phyloP scores from a whole-genome alignment of 2,113 vertebrate genomes.

The Conger conger region DNA sequence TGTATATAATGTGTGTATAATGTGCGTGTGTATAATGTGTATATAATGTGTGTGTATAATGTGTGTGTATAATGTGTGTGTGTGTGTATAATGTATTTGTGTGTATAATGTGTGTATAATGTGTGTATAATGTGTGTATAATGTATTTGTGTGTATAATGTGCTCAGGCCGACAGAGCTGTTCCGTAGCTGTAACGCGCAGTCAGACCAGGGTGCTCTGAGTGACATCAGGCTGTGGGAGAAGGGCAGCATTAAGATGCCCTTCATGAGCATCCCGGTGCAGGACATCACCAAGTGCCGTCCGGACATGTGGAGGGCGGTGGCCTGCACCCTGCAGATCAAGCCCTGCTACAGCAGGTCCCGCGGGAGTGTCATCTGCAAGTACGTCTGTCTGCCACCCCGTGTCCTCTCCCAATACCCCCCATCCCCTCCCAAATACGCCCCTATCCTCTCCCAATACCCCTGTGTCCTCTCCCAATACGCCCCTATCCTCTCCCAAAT shows the following conservation, averaged over 20 bases:
- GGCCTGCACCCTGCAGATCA: conserved; percentile 94
- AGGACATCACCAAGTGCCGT: conserved; percentile 91
- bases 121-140: no score
- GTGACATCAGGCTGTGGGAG: conserved; percentile 96
- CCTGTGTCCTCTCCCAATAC: neutral
- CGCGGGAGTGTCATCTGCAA: conserved; percentile 95
- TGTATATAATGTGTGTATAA: no score
- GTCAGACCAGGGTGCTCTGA: conserved; percentile 96
- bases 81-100: neutral
- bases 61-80: neutral
- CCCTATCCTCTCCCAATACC: neutral
- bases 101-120: no score
- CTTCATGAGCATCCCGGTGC: conserved; percentile 94
- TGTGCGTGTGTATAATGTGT: neutral
- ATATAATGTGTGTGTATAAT: no score
- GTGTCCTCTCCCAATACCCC: no score
- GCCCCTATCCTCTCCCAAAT: no score
- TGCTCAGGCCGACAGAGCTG: conserved; percentile 89
- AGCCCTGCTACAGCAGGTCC: conserved; percentile 95
- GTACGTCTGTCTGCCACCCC: conserved; percentile 65
- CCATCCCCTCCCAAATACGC: no score
- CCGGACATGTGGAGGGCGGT: conserved; percentile 97
- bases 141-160: no score
- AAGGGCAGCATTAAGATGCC: conserved; percentile 98
- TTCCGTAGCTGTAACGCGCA: conserved; percentile 96